Evolutionary conservation across 2,888 invertebrate species (phyloP).

Genomic region (Lithophane leautieri): DNA sequence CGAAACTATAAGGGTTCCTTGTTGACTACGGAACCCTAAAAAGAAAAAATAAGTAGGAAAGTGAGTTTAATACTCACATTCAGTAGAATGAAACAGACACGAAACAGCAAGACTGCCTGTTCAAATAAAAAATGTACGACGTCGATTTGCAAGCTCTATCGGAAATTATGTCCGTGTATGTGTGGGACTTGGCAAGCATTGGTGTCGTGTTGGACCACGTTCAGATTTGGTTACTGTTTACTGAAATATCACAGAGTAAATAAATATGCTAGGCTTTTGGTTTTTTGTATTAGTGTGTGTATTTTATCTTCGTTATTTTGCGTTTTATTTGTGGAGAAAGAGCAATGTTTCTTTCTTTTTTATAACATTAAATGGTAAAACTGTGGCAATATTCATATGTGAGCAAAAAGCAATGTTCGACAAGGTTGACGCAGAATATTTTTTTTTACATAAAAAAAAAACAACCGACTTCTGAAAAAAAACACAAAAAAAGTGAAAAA

Average conservation of each 20-base stretch:
- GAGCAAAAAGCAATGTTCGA: background rate
- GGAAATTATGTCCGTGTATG: conserved; percentile 76
- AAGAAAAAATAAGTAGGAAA: conserved; percentile 7
- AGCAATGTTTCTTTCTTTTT: background rate
- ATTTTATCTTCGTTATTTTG: background rate
- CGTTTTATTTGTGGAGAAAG: background rate
- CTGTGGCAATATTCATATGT: background rate
- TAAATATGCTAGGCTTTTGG: background rate
- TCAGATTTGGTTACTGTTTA: conserved; percentile 45
- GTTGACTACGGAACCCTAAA: too few species aligned
- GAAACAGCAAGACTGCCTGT: conserved; percentile 71
- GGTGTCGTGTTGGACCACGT: conserved; percentile 54
- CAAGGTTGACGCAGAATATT: background rate
- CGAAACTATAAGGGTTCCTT: too few species aligned
- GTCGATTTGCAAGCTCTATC: conserved; percentile 77
- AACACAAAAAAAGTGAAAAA: too few species aligned
- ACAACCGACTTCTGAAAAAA: too few species aligned
- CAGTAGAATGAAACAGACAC: conserved; percentile 68
- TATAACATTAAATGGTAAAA: background rate
- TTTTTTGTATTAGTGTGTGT: background rate
- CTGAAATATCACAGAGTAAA: conserved; percentile 38
- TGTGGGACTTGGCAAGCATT: conserved; percentile 69
- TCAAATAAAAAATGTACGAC: conserved; percentile 73
- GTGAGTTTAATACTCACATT: conserved; percentile 54
- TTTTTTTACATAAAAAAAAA: too few species aligned